A percentile compares a stretch with the other conserved stretches of the same genome.
These are phyloP conservation scores for Eupithecia subumbrata DNA, from an alignment of 2,888 invertebrate species.

Conservation along the genomic window DNA sequence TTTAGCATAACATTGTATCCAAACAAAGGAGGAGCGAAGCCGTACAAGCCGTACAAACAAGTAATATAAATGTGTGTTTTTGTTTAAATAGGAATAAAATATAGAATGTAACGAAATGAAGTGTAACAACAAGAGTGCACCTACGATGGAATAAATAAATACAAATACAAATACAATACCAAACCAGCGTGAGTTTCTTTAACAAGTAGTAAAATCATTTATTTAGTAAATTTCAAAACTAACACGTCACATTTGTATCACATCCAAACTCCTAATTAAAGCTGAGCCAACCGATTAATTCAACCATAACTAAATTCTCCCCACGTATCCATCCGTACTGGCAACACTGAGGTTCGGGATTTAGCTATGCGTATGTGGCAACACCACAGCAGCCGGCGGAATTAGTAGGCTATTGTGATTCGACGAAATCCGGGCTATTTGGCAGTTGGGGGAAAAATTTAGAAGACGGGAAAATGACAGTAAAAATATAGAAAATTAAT, in stretches of 20 bases:
- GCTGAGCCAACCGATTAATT: slow-evolving; percentile 8
- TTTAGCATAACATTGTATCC: too few species aligned
- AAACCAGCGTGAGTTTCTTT: too few species aligned
- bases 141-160: too few species aligned
- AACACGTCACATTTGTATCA: not conserved
- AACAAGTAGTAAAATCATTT: too few species aligned
- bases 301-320: slow-evolving; percentile 8
- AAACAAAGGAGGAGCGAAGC: too few species aligned
- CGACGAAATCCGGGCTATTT: not conserved
- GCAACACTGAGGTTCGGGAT: slow-evolving; percentile 11
- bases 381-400: slow-evolving; percentile 5
- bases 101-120: too few species aligned
- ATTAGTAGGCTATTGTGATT: slow-evolving; percentile 10
- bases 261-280: slow-evolving; percentile 3
- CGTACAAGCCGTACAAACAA: too few species aligned
- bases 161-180: too few species aligned
- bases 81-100: too few species aligned
- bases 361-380: slow-evolving; percentile 5
- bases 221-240: not conserved
- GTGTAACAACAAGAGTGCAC: too few species aligned
- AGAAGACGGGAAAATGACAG: not conserved
- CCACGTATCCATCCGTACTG: slow-evolving; percentile 10
- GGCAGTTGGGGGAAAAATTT: not conserved
- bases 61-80: too few species aligned
- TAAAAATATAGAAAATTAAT: not conserved